phyloP scores from a whole-genome alignment of 2,888 invertebrate species.

The Thysanoteuthis rhombus region DNA sequence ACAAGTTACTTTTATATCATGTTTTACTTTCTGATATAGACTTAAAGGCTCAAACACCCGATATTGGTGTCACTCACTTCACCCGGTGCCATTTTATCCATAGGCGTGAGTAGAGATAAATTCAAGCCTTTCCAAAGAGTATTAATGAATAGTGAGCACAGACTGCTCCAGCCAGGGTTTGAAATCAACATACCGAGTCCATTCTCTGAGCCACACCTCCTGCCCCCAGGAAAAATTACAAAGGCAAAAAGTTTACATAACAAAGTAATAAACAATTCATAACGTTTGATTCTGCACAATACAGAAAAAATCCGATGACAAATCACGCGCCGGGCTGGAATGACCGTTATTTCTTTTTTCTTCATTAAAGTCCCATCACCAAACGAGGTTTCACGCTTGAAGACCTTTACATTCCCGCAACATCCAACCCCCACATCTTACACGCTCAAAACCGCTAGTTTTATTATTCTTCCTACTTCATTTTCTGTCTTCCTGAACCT shows the following conservation, averaged over 20 bases:
- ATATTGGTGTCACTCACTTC: no score
- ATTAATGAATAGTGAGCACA: no score
- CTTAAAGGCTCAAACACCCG: no score
- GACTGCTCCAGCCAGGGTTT: no score
- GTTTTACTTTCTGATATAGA: no score
- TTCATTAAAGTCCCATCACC: neutral
- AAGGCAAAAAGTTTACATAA: neutral
- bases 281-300: neutral
- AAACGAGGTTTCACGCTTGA: neutral
- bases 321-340: neutral
- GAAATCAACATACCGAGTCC: no score
- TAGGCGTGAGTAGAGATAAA: no score
- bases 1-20: no score
- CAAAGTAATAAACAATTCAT: neutral
- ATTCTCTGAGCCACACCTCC: no score
- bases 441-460: neutral
- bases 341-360: neutral
- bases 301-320: constrained; percentile 12
- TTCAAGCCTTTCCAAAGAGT: no score
- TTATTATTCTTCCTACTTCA: neutral
- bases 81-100: no score
- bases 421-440: neutral
- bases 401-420: neutral
- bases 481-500: neutral
- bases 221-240: neutral